Conservation (phyloP, 1,140 invertebrate species). For the Papilio xuthus region DNA sequence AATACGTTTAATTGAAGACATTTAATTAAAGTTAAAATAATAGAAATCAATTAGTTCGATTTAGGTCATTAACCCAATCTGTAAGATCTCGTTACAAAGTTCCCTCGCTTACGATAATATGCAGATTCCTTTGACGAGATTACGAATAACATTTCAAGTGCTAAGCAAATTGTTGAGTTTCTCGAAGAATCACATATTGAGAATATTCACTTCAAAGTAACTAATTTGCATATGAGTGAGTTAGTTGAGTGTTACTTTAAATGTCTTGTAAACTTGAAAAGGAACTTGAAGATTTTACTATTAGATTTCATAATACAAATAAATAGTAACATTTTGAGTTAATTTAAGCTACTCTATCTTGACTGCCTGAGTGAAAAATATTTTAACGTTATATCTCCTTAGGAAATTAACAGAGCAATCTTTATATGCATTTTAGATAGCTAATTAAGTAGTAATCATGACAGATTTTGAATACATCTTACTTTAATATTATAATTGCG, state of each 20-base stretch:
- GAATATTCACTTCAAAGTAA: conserved; percentile 25
- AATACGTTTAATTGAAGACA: background rate
- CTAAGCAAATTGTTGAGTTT: conserved; percentile 13
- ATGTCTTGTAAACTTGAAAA: background rate
- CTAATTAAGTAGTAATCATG: no score
- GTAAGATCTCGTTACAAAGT: conserved; percentile 18
- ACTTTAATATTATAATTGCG: no score
- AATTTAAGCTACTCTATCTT: background rate
- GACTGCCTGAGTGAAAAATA: background rate
- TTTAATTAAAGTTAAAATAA: conserved; percentile 1
- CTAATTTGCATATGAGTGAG: conserved; percentile 18
- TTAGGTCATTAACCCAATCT: background rate
- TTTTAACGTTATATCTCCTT: no score
- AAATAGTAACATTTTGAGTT: background rate
- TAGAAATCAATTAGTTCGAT: conserved; percentile 13
- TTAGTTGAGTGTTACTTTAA: background rate
- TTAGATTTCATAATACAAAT: background rate
- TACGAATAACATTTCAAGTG: conserved; percentile 25
- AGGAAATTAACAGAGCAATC: no score
- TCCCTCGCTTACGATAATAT: conserved; percentile 12
- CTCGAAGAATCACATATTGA: conserved; percentile 7
- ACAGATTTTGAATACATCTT: no score
- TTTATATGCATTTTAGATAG: no score
- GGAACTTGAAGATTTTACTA: background rate
- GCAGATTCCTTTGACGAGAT: conserved; percentile 15